Evolutionary conservation across 2,797 vertebrate genomes (phyloP).

Genomic region (Schizopygopsis malacanthus): DNA sequence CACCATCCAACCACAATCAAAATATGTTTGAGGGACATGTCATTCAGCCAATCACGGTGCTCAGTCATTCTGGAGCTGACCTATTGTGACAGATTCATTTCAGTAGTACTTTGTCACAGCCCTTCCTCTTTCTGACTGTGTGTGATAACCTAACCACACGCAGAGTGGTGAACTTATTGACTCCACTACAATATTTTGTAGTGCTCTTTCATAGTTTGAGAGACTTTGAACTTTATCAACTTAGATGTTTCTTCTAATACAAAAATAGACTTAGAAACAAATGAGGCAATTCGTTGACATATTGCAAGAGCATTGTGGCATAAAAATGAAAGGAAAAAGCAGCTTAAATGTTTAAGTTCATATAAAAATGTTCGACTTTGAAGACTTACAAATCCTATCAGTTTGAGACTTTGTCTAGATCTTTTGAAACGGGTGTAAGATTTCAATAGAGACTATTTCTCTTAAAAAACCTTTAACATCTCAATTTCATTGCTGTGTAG

Average conservation of each 20-base stretch:
- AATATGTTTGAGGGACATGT: constrained; percentile 34
- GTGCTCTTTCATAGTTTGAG: background rate
- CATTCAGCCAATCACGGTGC: constrained; percentile 33
- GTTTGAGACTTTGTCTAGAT: background rate
- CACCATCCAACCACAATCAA: constrained; percentile 50
- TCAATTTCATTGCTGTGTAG: background rate
- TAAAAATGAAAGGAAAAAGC: background rate
- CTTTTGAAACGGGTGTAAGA: background rate
- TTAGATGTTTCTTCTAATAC: background rate
- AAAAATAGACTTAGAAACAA: constrained; percentile 7
- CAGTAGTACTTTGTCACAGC: constrained; percentile 31
- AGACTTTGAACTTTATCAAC: background rate
- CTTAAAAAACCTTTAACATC: background rate
- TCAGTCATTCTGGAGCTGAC: constrained; percentile 37
- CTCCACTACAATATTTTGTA: constrained; percentile 4
- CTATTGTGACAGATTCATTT: constrained; percentile 48
- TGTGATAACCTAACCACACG: constrained; percentile 24
- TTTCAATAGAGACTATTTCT: background rate
- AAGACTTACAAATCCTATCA: background rate
- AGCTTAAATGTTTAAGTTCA: background rate
- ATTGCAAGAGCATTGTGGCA: background rate
- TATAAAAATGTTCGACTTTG: background rate
- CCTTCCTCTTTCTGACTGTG: constrained; percentile 44
- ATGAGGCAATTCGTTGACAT: background rate
- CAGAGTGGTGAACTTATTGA: background rate